phyloP scores from a whole-genome alignment of 2,113 vertebrate genomes.

The Dipodomys ordii region DNA sequence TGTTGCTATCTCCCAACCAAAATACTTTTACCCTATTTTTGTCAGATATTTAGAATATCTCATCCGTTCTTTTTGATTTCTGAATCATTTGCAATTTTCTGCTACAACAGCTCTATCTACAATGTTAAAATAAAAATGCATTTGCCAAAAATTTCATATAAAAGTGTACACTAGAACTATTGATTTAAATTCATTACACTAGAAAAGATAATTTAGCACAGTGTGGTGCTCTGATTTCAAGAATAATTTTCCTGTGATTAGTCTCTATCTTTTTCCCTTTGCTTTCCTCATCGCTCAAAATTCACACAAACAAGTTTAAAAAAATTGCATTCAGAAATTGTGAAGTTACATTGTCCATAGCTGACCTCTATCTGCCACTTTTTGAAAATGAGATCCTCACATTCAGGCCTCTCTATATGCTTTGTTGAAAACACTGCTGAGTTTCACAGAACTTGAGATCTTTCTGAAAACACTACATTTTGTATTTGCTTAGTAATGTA shows the following conservation, averaged over 20 bases:
- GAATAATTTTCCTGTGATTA: slow-evolving; percentile 75
- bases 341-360: not conserved
- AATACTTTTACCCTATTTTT: slow-evolving; percentile 39
- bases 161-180: slow-evolving; percentile 68
- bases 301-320: slow-evolving; percentile 1
- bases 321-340: slow-evolving; percentile 1
- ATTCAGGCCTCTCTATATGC: not conserved
- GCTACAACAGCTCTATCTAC: slow-evolving; percentile 70
- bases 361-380: not conserved
- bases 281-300: not conserved
- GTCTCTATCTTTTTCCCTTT: not conserved
- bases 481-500: not conserved
- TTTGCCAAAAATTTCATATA: slow-evolving; percentile 71
- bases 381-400: not conserved
- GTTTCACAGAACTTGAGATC: not conserved
- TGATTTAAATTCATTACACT: slow-evolving; percentile 79
- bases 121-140: slow-evolving; percentile 73
- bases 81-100: slow-evolving; percentile 81
- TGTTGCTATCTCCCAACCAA: not conserved
- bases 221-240: slow-evolving; percentile 67
- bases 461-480: not conserved
- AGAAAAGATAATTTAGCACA: slow-evolving; percentile 76
- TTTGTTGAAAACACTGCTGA: not conserved
- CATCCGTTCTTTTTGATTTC: slow-evolving; percentile 70
- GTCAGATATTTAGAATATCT: slow-evolving; percentile 58